Base-by-base conservation (phyloP, 1,140 invertebrate genomes). In the Steinernema feltiae region DNA sequence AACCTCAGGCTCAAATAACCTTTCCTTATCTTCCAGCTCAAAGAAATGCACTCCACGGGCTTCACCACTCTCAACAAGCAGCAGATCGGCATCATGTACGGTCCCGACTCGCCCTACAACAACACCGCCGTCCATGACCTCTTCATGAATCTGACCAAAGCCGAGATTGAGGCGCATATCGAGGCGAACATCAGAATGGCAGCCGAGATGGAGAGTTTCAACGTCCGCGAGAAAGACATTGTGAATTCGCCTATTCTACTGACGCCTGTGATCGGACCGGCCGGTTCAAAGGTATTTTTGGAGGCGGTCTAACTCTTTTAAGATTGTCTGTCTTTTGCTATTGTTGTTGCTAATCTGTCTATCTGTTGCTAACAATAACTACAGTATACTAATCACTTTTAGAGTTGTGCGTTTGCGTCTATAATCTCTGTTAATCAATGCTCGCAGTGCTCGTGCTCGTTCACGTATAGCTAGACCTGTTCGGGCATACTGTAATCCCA, bases 141-240 rank as follows among this genome's bases (percentile, higher is more conserved):
- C 31, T 35, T 81, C 30, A 1, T 32, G 41, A 77, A 81, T 21
- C 1, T 78, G 2, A 15, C 53, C 53, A 63, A 21, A 27, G 15
- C 15, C 24, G 53, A 63, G 2, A 81, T 80, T 0, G 82, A 86
- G 46, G 85, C 86, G 32, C 63, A 86, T 1, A 86, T 85, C 30
- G 84, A 86, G 69, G 82, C 80, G 72, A 79, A 85, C 30, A 30
- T 85, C n/a, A 73, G 53, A 30, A 70, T 70, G 46, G 30, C 75
- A 21, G 74, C 74, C 7, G 53, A 63, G 24, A 27, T 63, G 53
- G 53, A 63, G 24, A 63, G 24, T 27, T 63, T 63, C 24, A 63
- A 27, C 15, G 24, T 63, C 7, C 53, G 53, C 24, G 12, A 63
- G 53, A 63, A 63, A 7, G 53, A 63, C 53, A 63, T 63, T 27